Conservation (phyloP, 1,140 invertebrate species). For the Gyrodactylus salaris region DNA sequence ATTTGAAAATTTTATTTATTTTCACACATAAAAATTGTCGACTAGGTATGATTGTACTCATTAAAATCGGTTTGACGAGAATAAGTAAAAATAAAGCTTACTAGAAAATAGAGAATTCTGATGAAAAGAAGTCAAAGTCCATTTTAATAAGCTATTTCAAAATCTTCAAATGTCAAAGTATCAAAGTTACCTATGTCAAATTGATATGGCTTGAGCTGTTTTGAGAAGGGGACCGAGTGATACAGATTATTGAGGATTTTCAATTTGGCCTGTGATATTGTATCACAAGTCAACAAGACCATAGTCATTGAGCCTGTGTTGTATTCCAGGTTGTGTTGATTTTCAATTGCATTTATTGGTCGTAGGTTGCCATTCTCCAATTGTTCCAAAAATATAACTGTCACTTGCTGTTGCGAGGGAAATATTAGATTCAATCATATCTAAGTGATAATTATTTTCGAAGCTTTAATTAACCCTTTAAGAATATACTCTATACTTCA, state of each 20-base stretch:
- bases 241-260: neutral
- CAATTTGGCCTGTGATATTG: neutral
- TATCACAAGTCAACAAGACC: neutral
- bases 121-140: too few relatives aligned
- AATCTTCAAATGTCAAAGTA: neutral
- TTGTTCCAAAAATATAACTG: neutral
- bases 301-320: neutral
- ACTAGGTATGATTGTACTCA: too few relatives aligned
- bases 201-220: neutral
- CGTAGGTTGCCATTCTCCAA: neutral
- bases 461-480: too few relatives aligned
- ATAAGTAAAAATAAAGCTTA: too few relatives aligned
- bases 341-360: neutral
- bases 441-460: too few relatives aligned
- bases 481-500: too few relatives aligned
- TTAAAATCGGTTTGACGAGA: too few relatives aligned
- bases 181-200: neutral
- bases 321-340: neutral
- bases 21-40: too few relatives aligned
- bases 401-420: neutral
- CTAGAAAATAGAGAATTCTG: too few relatives aligned
- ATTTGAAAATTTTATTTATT: too few relatives aligned
- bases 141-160: too few relatives aligned
- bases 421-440: too few relatives aligned
- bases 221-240: neutral